phyloP scores from a whole-genome alignment of 2,888 invertebrate species.

The Deroplatys truncata region DNA sequence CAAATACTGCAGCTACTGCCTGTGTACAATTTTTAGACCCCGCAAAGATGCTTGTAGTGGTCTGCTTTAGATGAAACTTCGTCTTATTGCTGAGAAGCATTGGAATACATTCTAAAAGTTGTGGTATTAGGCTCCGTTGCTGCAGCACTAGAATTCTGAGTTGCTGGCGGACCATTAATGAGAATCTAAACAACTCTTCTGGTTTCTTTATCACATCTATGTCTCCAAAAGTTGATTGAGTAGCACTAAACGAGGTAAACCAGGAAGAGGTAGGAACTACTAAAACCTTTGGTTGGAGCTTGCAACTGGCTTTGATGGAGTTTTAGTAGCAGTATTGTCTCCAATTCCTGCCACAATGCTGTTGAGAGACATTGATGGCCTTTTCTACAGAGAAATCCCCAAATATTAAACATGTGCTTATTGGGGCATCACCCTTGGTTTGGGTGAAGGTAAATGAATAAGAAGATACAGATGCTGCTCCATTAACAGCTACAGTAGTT shows the following conservation, averaged over 20 bases:
- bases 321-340: neutral
- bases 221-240: neutral
- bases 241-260: neutral
- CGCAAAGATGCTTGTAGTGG: neutral
- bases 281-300: neutral
- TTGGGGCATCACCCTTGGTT: neutral
- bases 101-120: neutral
- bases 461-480: neutral
- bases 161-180: neutral
- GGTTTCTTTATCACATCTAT: neutral
- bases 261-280: neutral
- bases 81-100: neutral
- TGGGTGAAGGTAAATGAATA: neutral
- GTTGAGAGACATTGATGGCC: slow-evolving; percentile 41
- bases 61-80: neutral
- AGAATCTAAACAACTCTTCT: neutral
- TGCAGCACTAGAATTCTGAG: neutral
- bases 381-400: slow-evolving; percentile 32
- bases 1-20: neutral
- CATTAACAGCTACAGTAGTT: neutral
- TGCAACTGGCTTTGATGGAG: neutral
- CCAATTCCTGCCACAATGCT: slow-evolving; percentile 41
- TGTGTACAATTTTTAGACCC: neutral
- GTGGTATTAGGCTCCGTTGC: neutral
- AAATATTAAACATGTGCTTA: neutral